phyloP scores from a whole-genome alignment of 2,797 vertebrate species.

The Macropodus opercularis region DNA sequence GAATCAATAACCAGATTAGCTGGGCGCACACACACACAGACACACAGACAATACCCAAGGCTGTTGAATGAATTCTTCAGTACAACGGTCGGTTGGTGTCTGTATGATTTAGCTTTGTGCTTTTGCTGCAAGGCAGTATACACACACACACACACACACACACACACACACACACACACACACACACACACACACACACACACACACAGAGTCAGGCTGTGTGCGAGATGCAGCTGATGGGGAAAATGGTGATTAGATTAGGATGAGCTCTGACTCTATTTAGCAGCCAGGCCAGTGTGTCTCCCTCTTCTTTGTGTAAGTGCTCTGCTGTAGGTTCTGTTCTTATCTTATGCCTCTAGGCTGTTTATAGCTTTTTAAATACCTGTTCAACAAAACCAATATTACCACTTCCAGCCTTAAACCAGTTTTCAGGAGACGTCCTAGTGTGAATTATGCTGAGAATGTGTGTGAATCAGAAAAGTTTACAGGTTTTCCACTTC shows the following conservation, averaged over 20 bases:
- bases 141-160: slow-evolving; percentile 22
- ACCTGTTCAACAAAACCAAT: slow-evolving; percentile 77
- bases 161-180: slow-evolving; percentile 15
- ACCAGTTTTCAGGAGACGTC: slow-evolving; percentile 69
- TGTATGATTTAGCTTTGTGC: slow-evolving; percentile 67
- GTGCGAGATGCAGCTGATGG: slow-evolving; percentile 77
- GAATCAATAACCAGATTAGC: slow-evolving; percentile 80
- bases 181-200: slow-evolving; percentile 24
- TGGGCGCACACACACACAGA: slow-evolving; percentile 16
- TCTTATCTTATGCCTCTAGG: slow-evolving; percentile 67
- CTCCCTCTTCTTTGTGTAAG: slow-evolving; percentile 38
- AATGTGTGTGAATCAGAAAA: slow-evolving; percentile 49
- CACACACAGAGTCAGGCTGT: slow-evolving; percentile 33
- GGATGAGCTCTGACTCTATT: slow-evolving; percentile 71
- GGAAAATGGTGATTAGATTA: slow-evolving; percentile 82
- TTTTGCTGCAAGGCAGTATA: slow-evolving; percentile 63
- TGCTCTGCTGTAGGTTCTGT: slow-evolving; percentile 65
- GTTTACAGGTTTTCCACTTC: slow-evolving; percentile 45
- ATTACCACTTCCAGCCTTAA: slow-evolving; percentile 63
- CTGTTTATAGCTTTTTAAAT: slow-evolving; percentile 78
- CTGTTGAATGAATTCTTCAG: slow-evolving; percentile 69
- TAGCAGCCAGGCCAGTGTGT: slow-evolving; percentile 47
- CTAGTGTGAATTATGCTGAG: slow-evolving; percentile 54
- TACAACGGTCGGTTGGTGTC: slow-evolving; percentile 61
- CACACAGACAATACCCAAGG: slow-evolving; percentile 38